Evolutionary conservation across 2,797 vertebrate species (phyloP), one percentile per base, ranked within the genome.

Genomic region (Onychomys torridus): DNA sequence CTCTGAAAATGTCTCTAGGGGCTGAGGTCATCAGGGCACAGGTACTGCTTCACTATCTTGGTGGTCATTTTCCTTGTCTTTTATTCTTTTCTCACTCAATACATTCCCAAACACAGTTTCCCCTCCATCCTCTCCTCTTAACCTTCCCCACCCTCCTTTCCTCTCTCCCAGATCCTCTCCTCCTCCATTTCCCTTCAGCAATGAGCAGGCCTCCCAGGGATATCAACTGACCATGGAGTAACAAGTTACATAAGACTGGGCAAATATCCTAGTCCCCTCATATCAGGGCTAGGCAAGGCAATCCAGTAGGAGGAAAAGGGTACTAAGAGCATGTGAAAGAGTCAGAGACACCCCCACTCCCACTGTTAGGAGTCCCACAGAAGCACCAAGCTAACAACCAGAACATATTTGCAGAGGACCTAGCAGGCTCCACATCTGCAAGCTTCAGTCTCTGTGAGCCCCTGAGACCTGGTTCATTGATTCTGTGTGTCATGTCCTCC

Each of bases 1-100:
- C 3, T 6, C 23, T 2, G 0, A 12, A 12, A n/a, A 5, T 11
- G 3, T 29, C 12, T 61, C 16, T 5, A 43, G 29, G 52, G 55
- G 2, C 43, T 21, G 9, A 5, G 13, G 27, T n/a, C 11, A 5
- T 27, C 67, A 34, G 12, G 52, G 32, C 21, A 17, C 71, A 34
- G 0, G 0, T 4, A 17, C 2, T 4, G 25, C n/a, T 76, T 23
- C n/a, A 2, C 1, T 1, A 5, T 29, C 21, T 13, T 19, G 5
- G 46, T 17, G 5, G 8, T 25, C 19, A 23, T 63, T 46, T 32
- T 46, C 46, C 59, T 23, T 73, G 3, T n/a, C n/a, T 37, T 71
- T 37, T 37, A 21, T 37, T 71, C 69, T 37, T 21, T n/a, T 37
- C 37, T 21, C 34, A 71, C 3, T 4, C 19, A 71, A 10, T 37